Percentiles rank a stretch among this genome's conserved stretches.
Conservation (phyloP, 2,113 vertebrate genomes). For the Chaetops frenatus region DNA sequence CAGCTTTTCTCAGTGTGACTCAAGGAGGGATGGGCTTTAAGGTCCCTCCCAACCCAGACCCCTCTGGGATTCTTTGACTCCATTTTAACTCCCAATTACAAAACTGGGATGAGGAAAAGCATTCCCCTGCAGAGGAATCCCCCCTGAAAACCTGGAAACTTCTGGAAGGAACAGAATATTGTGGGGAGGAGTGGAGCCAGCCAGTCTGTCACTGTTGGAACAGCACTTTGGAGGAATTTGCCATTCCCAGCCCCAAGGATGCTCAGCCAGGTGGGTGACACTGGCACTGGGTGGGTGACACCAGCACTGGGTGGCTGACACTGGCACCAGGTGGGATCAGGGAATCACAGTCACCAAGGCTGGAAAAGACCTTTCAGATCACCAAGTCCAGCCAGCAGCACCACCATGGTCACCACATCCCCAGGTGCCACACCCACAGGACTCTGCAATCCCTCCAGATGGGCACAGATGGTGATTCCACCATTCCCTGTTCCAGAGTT, state of each 20-base stretch:
- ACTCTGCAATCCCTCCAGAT: neutral
- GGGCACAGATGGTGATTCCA: rapidly evolving
- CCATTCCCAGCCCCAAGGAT: neutral
- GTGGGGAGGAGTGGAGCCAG: neutral
- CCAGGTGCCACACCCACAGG: neutral
- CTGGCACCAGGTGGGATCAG: neutral
- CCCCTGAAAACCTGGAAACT: neutral
- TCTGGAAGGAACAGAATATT: neutral
- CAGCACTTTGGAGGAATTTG: rapidly evolving
- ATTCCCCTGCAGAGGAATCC: neutral
- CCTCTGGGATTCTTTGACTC: neutral
- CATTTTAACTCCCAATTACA: neutral
- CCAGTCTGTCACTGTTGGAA: rapidly evolving
- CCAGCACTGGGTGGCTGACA: neutral
- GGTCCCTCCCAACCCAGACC: neutral
- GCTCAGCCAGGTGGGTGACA: neutral
- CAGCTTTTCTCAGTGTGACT: neutral
- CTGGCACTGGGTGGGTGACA: neutral
- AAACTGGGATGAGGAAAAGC: neutral
- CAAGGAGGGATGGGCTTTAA: neutral
- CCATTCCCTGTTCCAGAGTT: neutral
- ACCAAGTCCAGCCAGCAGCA: neutral
- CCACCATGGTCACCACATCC: rapidly evolving
- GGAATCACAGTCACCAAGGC: rapidly evolving
- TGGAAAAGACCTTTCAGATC: neutral